Base-by-base conservation (phyloP, 2,888 invertebrate genomes). In the Ischnus inquisitorius region DNA sequence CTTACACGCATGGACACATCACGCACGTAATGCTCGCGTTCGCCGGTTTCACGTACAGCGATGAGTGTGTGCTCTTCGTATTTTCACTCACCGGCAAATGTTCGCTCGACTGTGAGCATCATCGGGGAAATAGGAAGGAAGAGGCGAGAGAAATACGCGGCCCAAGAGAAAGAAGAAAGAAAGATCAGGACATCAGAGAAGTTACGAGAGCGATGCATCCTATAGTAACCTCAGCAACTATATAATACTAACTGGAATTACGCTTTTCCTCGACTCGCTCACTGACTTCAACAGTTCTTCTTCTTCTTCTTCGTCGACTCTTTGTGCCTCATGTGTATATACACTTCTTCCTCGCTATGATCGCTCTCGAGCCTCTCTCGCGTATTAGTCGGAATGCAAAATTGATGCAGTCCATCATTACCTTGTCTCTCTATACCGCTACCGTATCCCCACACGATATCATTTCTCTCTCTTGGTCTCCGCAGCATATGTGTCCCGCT, bases 1-100 rank as follows among this genome's bases (percentile, higher is more conserved):
- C 86, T 83, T 87, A 87, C 87, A 87, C 86, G 87, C 85, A 86
- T 87, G 83, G 80, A 86, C 82, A 83, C 82, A 83, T 86, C 84
- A 79, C 80, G 83, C 72, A 51, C 72, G 80, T 84, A 81, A 83
- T 80, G 80, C 80, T 80, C 77, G 83, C 76, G 80, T 83, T 80
- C 51, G 71, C 65, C 28, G 57, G 64, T 79, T 83, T 57, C 74
- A 60, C 60, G 25, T 25, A 25, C 25, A 60, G 12, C 25, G 14
- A 6, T 25, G 28, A 60, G 57, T 14, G 57, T 22, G 12, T 5
- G 57, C 43, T 79, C 79, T 79, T 72, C 67, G n/a, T 60, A 60
- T 71, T 76, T 83, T 83, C 79, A 51, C 72, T 77, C 76, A 51
- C n/a, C 46, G 72, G 79, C 65, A 46, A 65, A 79, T n/a, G 71